Percentiles rank a stretch among this genome's conserved stretches.
phyloP scores from a whole-genome alignment of 2,888 invertebrate genomes.

The Drosophila multiciliata region DNA sequence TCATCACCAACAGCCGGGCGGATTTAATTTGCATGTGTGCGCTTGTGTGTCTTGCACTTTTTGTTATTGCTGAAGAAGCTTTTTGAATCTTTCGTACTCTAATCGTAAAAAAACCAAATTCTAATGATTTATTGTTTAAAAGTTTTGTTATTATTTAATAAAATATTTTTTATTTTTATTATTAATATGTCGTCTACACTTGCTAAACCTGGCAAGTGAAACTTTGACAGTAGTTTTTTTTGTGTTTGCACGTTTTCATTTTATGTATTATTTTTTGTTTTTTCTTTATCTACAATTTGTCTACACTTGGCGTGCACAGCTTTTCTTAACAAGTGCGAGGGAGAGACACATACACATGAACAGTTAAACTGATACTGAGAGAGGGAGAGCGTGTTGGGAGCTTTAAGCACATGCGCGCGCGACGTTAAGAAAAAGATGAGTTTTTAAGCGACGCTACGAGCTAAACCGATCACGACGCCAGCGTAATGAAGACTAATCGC shows the following conservation, averaged over 20 bases:
- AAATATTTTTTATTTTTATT: slow-evolving; percentile 20
- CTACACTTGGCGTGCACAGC: slow-evolving; percentile 68
- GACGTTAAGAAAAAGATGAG: slow-evolving; percentile 33
- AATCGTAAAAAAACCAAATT: slow-evolving; percentile 37
- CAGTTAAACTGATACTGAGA: slow-evolving; percentile 11
- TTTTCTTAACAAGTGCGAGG: slow-evolving; percentile 62
- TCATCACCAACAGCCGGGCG: slow-evolving; percentile 63
- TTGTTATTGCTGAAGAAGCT: slow-evolving; percentile 41
- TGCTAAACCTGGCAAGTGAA: slow-evolving; percentile 55
- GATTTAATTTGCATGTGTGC: slow-evolving; percentile 58
- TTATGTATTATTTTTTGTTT: slow-evolving; percentile 29
- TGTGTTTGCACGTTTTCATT: slow-evolving; percentile 69
- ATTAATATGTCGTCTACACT: slow-evolving; percentile 8
- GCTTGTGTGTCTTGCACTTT: slow-evolving; percentile 6
- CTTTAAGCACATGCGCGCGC: slow-evolving; percentile 60
- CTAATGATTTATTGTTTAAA: slow-evolving; percentile 27
- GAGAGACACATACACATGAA: slow-evolving; percentile 10
- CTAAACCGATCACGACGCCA: slow-evolving; percentile 71
- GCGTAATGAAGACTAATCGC: slow-evolving; percentile 66
- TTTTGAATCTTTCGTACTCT: slow-evolving; percentile 44
- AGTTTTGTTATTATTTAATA: slow-evolving; percentile 12
- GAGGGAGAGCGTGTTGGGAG: slow-evolving; percentile 41
- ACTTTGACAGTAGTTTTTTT: slow-evolving; percentile 52
- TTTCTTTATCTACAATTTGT: slow-evolving; percentile 71
- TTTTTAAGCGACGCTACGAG: slow-evolving; percentile 7